A percentile compares a stretch with the other conserved stretches of the same genome.
Conservation (phyloP, 2,888 invertebrate genomes). For the Trisateles emortualis region DNA sequence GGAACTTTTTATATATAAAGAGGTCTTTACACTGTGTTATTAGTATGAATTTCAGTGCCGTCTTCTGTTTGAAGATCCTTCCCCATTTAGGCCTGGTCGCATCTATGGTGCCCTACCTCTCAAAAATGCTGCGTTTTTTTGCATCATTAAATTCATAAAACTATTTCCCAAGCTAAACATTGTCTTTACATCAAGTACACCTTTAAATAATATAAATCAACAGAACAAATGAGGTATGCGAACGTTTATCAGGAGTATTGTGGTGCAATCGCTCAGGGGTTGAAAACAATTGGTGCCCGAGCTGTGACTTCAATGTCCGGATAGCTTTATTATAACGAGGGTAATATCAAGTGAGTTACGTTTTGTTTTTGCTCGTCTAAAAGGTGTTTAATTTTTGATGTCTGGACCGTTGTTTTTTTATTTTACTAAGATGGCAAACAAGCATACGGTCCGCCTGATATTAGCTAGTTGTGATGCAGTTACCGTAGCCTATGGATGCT, state of each 20-base stretch:
- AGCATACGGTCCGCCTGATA: too few relatives aligned
- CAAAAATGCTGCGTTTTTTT: too few relatives aligned
- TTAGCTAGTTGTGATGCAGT: too few relatives aligned
- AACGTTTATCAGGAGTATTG: conserved; percentile 79
- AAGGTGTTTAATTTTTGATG: conserved; percentile 55
- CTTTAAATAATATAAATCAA: conserved; percentile 36
- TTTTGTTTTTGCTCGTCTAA: conserved; percentile 66
- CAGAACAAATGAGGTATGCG: conserved; percentile 43
- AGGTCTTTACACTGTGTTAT: too few relatives aligned
- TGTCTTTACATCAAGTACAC: conserved; percentile 38
- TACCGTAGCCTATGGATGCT: too few relatives aligned
- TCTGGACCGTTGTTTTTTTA: too few relatives aligned
- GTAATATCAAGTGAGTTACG: conserved; percentile 71
- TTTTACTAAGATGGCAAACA: too few relatives aligned
- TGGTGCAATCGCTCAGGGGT: conserved; percentile 67
- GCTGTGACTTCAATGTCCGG: conserved; percentile 61
- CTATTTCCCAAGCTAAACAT: conserved; percentile 27
- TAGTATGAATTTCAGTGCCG: too few relatives aligned
- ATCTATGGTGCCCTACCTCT: too few relatives aligned
- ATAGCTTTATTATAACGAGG: conserved; percentile 78
- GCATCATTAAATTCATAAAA: neutral
- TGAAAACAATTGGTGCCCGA: conserved; percentile 69
- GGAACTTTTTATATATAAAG: too few relatives aligned
- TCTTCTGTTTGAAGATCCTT: too few relatives aligned
- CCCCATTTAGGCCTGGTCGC: too few relatives aligned